These are phyloP conservation scores for Pachycephus smyrnensis DNA, from an alignment of 2,888 invertebrate species.

Conservation along the genomic window DNA sequence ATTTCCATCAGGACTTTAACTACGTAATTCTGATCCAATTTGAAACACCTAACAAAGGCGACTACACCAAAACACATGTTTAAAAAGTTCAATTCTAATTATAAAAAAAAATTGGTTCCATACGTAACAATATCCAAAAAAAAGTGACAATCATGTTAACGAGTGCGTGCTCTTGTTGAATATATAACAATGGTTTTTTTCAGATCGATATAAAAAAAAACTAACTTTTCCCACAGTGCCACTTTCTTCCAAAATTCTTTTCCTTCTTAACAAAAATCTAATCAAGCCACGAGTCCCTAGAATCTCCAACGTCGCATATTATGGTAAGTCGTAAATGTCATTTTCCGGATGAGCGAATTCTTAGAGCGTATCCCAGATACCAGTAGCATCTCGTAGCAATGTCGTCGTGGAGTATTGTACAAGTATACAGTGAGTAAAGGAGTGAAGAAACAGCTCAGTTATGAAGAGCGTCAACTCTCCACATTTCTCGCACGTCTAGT, in stretches of 20 bases:
- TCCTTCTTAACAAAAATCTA: background rate
- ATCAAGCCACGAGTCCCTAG: background rate
- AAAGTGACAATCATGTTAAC: background rate
- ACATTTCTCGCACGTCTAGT: background rate
- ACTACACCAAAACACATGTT: background rate
- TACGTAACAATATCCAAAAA: background rate
- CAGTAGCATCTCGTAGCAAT: background rate
- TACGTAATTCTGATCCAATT: conserved; percentile 5
- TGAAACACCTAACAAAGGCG: background rate
- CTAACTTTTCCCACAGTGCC: no score
- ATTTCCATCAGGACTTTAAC: background rate
- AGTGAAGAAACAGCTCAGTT: background rate
- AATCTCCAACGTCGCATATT: conserved; percentile 10
- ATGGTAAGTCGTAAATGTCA: conserved; percentile 24
- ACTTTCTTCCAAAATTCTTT: no score
- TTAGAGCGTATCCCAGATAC: conserved; percentile 15
- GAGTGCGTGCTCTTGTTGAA: background rate
- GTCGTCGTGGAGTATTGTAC: background rate
- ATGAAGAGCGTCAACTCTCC: background rate
- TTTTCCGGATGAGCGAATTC: conserved; percentile 24
- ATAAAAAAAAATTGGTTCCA: background rate
- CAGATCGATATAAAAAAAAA: no score
- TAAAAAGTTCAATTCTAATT: background rate
- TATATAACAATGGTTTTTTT: background rate
- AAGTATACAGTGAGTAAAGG: background rate